Percentiles rank a stretch among this genome's conserved stretches.
Conservation (phyloP, 2,113 vertebrate genomes). For the Progne subis region DNA sequence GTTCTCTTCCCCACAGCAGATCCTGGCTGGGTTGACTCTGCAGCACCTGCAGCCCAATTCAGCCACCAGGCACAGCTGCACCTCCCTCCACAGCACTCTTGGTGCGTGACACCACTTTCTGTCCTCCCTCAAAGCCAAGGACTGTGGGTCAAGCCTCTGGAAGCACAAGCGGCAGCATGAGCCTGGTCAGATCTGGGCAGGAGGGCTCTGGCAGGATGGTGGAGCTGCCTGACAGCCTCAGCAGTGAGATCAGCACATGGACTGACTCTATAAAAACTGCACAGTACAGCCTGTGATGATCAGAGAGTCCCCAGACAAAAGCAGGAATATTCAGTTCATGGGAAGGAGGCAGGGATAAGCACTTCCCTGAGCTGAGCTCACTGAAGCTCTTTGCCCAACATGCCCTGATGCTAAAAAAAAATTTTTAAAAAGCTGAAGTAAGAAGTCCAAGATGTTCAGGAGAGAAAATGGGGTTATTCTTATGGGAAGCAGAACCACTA, state of each 20-base stretch:
- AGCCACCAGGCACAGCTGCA: rapidly evolving
- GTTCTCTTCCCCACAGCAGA: neutral
- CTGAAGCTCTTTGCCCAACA: neutral
- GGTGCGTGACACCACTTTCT: rapidly evolving
- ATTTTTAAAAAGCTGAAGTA: neutral
- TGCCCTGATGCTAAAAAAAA: neutral
- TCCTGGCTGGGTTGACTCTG: neutral
- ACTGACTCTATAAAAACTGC: neutral
- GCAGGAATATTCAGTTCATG: neutral
- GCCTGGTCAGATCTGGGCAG: neutral
- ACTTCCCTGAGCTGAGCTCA: neutral
- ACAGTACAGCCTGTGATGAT: neutral
- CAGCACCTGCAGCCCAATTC: neutral
- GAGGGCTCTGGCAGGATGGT: neutral
- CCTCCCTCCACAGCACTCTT: neutral
- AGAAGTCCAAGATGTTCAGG: neutral
- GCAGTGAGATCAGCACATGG: neutral
- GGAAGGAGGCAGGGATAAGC: neutral
- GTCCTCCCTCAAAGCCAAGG: neutral
- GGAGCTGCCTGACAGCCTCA: neutral
- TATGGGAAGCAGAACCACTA: rapidly evolving
- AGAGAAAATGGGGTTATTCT: neutral
- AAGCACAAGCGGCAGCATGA: neutral
- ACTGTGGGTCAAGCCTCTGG: neutral
- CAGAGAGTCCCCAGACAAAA: constrained; percentile 41